A percentile compares a stretch with the other conserved stretches of the same genome.
Conservation (phyloP, 2,113 vertebrate species). For the Bambusicola thoracicus region DNA sequence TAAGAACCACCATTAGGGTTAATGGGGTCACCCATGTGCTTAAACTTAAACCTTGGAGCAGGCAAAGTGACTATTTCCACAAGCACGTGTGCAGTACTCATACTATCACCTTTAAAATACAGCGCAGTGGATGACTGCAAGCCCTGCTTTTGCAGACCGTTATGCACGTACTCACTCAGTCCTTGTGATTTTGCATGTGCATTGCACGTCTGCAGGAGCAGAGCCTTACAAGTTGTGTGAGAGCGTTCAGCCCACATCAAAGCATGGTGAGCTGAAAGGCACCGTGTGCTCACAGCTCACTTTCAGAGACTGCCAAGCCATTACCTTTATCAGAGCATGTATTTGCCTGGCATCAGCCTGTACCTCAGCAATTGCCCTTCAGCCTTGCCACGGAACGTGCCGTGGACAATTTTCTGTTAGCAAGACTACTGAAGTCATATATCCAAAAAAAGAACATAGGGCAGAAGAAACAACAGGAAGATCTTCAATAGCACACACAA, state of each 20-base stretch:
- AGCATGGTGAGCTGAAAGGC: background rate
- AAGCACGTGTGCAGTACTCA: background rate
- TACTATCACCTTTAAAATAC: background rate
- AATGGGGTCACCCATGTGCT: constrained; percentile 39
- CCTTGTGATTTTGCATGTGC: accelerated
- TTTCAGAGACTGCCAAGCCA: background rate
- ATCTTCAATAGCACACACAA: background rate
- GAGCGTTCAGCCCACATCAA: background rate
- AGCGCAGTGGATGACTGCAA: background rate
- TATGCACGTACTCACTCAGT: background rate
- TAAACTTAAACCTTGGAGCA: constrained; percentile 54
- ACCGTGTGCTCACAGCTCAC: background rate
- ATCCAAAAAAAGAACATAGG: background rate
- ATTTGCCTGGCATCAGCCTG: background rate
- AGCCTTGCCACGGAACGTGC: background rate
- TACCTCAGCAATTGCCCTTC: background rate
- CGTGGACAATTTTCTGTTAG: background rate
- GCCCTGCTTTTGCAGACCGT: background rate
- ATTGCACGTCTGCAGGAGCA: background rate
- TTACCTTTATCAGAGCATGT: background rate
- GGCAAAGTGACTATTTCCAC: constrained; percentile 5
- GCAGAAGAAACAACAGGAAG: constrained; percentile 9
- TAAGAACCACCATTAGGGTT: background rate
- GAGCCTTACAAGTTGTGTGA: background rate
- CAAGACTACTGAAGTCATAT: background rate